Conservation (phyloP, 2,797 vertebrate species). For the Menidia menidia region DNA sequence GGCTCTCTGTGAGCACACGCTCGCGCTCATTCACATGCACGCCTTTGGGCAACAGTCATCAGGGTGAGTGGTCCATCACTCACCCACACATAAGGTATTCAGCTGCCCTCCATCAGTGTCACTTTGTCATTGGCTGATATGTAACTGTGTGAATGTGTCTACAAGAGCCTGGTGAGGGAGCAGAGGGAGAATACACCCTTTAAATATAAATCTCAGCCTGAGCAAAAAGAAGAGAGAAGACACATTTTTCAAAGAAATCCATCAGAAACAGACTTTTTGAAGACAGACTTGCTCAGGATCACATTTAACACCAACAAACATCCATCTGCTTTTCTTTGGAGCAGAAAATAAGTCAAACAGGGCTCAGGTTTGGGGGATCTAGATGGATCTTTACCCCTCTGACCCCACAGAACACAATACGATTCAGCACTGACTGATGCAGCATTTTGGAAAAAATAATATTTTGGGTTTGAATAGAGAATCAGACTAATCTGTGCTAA, state of each 20-base stretch:
- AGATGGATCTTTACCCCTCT: too few species aligned
- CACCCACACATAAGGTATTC: conserved; percentile 70
- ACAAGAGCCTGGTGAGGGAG: conserved; percentile 36
- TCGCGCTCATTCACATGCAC: conserved; percentile 15
- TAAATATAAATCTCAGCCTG: conserved; percentile 47
- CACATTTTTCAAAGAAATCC: neutral
- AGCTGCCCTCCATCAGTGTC: conserved; percentile 66
- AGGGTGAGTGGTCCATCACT: conserved; percentile 59
- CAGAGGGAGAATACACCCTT: conserved; percentile 26
- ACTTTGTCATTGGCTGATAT: conserved; percentile 56
- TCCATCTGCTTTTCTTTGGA: neutral
- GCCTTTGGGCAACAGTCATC: conserved; percentile 52
- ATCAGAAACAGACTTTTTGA: neutral
- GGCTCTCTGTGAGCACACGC: conserved; percentile 13
- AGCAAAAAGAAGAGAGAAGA: neutral
- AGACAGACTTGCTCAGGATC: neutral
- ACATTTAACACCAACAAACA: neutral
- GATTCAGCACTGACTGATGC: neutral
- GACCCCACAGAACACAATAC: neutral
- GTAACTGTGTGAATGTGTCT: conserved; percentile 37
- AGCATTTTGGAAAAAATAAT: neutral
- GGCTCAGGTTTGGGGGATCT: too few species aligned
- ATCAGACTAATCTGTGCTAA: neutral
- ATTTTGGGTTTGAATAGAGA: neutral
- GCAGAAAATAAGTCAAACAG: neutral